Conservation (phyloP, 2,113 vertebrate genomes). For the Crotalus tigris region DNA sequence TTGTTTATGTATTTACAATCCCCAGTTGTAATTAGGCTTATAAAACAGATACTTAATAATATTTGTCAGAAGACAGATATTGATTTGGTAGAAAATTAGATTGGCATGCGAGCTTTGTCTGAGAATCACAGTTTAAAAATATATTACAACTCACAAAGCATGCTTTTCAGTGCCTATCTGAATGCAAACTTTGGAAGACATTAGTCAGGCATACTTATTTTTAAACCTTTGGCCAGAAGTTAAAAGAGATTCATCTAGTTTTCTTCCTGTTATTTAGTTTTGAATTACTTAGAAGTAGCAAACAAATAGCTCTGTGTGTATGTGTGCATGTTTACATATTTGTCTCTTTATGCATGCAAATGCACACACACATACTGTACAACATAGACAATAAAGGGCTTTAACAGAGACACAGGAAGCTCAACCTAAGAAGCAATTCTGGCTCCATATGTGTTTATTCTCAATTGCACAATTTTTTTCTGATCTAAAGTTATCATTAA, state of each 20-base stretch:
- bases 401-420: neutral
- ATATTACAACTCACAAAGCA: constrained; percentile 44
- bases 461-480: neutral
- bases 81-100: constrained; percentile 65
- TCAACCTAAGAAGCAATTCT: no score
- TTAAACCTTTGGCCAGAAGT: constrained; percentile 14
- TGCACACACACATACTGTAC: neutral
- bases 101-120: constrained; percentile 55
- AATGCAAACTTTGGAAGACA: constrained; percentile 44
- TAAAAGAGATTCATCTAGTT: constrained; percentile 2
- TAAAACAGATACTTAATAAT: constrained; percentile 80
- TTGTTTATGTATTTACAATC: constrained; percentile 69
- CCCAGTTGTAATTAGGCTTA: constrained; percentile 75
- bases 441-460: neutral
- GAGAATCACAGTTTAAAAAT: constrained; percentile 44
- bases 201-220: constrained; percentile 26
- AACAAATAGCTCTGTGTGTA: neutral
- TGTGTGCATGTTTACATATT: neutral
- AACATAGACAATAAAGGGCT: neutral
- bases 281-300: neutral
- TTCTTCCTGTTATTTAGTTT: constrained; percentile 22
- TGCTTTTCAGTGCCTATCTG: constrained; percentile 48
- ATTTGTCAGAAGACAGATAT: constrained; percentile 70
- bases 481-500: neutral
- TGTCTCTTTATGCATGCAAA: neutral